phyloP scores from a whole-genome alignment of 2,113 vertebrate genomes.

The Oreochromis niloticus region DNA sequence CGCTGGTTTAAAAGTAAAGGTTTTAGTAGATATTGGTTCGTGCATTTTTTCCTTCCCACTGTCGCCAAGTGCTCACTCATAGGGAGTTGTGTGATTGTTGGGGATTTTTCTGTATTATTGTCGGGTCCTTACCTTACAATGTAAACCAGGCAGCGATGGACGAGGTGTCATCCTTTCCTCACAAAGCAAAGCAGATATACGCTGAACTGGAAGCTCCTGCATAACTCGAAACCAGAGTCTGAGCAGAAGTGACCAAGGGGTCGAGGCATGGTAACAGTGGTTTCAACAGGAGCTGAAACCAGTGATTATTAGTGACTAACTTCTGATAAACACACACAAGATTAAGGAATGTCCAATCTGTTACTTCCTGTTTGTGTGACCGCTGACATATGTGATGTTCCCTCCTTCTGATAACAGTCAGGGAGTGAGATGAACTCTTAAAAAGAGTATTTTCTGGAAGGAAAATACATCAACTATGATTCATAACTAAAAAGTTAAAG shows the following conservation, averaged over 20 bases:
- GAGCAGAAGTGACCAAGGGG: neutral
- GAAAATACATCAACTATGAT: neutral
- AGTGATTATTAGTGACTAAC: neutral
- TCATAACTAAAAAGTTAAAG: neutral
- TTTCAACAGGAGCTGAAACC: neutral
- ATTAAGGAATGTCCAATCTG: slow-evolving; percentile 29
- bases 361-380: slow-evolving; percentile 62
- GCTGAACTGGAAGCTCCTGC: neutral
- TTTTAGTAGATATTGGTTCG: neutral
- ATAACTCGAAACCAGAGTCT: neutral
- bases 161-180: neutral
- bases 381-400: slow-evolving; percentile 9
- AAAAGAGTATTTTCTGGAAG: slow-evolving; percentile 2
- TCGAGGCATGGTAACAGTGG: neutral
- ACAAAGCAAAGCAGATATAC: neutral
- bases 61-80: neutral
- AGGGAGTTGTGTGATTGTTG: neutral
- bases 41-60: neutral
- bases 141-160: neutral
- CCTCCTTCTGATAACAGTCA: neutral
- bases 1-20: neutral
- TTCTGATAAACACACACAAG: neutral
- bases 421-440: neutral
- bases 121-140: neutral
- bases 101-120: neutral